Evolutionary conservation across 2,113 vertebrate genomes (phyloP), one percentile per base, ranked within the genome.

Genomic region (Hyaena hyaena): DNA sequence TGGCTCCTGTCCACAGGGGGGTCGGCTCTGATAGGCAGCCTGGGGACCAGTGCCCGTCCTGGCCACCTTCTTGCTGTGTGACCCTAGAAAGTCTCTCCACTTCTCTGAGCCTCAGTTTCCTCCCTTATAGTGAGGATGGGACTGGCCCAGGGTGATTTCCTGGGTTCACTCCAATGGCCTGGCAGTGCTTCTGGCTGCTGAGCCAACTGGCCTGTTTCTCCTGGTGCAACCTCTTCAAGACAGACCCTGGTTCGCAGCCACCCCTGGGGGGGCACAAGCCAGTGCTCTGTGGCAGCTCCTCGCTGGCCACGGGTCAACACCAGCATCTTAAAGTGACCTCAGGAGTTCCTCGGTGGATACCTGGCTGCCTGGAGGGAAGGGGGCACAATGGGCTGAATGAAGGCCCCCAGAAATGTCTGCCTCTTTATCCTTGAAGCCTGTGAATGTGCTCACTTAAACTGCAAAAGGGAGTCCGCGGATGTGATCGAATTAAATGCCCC

Each of bases 101-200:
- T 26, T 58, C 55, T 28, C 55, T 31, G 26, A 48, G 65, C 53
- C 68, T 11, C 58, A 61, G 5, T 35, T 35, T 65, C 35, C 76
- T 92, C 55, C 65, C 68, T 50, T 14, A 23, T 3, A 45, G 24
- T 0, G 0, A 74, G 39, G 71, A 65, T 39, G 73, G 26, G 74
- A 24, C 31, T 3, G 7, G 53, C 63, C 45, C 45, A 19, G 3
- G 6, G 15, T 0, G 1, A 31, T 17, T 33, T 71, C 28, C 7
- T 6, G 2, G 31, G 8, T 24, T 35, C 69, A 9, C 15, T 28
- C 48, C 4, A 4, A 9, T 0, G 21, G 58, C 58, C 58, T 23
- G 58, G 58, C 21, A 23, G 21, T 21, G 45, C 16, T 16, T 43
- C 77, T 21, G 1, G n/a, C 76, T 11, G 10, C 39, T 16, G 17